Percentiles rank a stretch among this genome's conserved stretches.
Conservation (phyloP, 2,797 vertebrate genomes). For the Chiloscyllium punctatum region DNA sequence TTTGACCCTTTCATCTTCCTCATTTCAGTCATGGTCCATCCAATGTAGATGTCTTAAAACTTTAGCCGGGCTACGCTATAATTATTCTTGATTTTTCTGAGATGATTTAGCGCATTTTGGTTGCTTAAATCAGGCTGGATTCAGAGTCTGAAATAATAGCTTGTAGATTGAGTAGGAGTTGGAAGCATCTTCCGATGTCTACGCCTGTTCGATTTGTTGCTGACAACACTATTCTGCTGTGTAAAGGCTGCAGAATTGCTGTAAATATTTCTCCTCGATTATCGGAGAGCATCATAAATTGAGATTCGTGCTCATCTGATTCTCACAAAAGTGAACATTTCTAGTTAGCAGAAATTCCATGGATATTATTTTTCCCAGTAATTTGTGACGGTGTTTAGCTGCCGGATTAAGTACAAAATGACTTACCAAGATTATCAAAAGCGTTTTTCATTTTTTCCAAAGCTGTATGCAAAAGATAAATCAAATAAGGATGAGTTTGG, state of each 20-base stretch:
- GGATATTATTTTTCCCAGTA: too few species aligned
- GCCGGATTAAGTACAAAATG: too few species aligned
- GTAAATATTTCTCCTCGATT: background rate
- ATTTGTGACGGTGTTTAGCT: too few species aligned
- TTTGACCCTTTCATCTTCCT: too few species aligned
- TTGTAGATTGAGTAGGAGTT: background rate
- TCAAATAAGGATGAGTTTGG: background rate
- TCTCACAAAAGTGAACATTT: background rate
- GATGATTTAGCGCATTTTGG: too few species aligned
- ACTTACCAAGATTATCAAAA: background rate
- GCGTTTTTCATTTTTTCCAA: background rate
- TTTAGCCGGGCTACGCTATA: too few species aligned
- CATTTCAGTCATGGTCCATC: too few species aligned
- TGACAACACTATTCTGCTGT: background rate
- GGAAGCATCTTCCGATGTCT: background rate
- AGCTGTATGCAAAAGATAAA: background rate
- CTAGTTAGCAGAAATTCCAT: too few species aligned
- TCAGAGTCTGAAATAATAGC: too few species aligned
- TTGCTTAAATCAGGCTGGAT: too few species aligned
- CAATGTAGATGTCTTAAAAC: too few species aligned
- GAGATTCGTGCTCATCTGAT: background rate
- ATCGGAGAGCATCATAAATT: background rate
- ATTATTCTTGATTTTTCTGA: too few species aligned
- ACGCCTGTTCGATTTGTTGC: background rate
- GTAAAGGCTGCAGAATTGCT: background rate